Base-by-base conservation (phyloP, 2,888 invertebrate species). In the Eubasilissa splendida region DNA sequence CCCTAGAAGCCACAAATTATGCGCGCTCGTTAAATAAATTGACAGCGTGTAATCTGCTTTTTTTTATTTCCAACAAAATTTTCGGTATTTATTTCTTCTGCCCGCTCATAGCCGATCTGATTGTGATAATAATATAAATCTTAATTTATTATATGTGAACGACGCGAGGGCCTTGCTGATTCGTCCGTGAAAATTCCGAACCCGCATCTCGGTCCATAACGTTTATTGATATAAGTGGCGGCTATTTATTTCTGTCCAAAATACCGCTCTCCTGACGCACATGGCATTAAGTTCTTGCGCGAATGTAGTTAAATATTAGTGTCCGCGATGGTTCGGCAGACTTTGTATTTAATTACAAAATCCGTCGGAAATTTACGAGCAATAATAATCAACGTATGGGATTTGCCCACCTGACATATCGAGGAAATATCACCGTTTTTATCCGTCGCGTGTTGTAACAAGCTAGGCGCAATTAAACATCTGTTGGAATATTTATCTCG, bases 341-440 rank as follows among this genome's bases (percentile, higher is more conserved):
- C 42, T 33, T 63, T 63, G 63, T 33, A 42, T 33, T 63, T 12
- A 14, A 58, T 58, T 58, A 58, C 2, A n/a, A 58, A 58, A 58
- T 58, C 42, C 14, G 2, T 12, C 8, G 52, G n/a, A 68, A 50
- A 14, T 66, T n/a, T 58, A 33, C 71, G 56, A 52, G 31, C 75
- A 50, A 59, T 75, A 60, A 75, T 60, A 59, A 59, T 42, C 42
- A 42, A 10, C 9, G 50, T 50, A 59, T 50, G 59, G 33, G 59
- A 75, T 78, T 56, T 70, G 78, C 68, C 54, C 78, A 78, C 78
- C 78, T 78, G 78, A 78, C 78, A 56, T 71, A 77, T 77, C 53
- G 56, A 78, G 73, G 78, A 73, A 78, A 73, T 78, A 56, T 73
- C 56, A n/a, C 22, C 33, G 65, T 53, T 73, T 78, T 78, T 73